Conservation (phyloP, 2,797 vertebrate species). For the Hozukius guyotensis region DNA sequence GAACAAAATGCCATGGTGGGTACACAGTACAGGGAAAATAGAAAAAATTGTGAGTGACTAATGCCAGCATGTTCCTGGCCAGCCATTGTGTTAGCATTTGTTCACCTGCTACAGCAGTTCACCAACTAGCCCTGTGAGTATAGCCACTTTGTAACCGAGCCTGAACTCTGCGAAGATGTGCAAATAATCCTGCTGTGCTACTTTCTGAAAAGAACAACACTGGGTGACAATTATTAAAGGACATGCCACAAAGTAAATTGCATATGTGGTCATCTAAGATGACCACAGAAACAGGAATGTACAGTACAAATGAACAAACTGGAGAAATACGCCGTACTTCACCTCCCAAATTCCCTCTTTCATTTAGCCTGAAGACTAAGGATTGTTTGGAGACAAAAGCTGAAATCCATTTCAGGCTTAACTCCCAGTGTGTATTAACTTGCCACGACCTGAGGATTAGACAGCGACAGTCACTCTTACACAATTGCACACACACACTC, state of each 20-base stretch:
- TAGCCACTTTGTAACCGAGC: background rate
- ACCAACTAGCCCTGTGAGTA: background rate
- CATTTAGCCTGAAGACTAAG: background rate
- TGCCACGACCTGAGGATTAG: conserved; percentile 14
- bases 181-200: too few species aligned
- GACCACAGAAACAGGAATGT: background rate
- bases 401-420: conserved; percentile 34
- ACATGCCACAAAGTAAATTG: background rate
- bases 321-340: background rate
- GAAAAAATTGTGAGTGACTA: background rate
- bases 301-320: background rate
- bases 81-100: background rate
- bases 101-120: background rate
- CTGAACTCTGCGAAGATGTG: background rate
- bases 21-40: background rate
- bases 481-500: background rate
- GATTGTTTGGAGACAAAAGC: conserved; percentile 10
- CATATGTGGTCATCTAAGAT: too few species aligned
- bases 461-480: background rate
- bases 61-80: background rate
- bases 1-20: background rate
- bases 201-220: background rate
- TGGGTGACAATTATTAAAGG: background rate
- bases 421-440: conserved; percentile 38
- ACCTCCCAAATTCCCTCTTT: background rate